phyloP scores from a whole-genome alignment of 2,797 vertebrate genomes.

The Anguilla pacifica region DNA sequence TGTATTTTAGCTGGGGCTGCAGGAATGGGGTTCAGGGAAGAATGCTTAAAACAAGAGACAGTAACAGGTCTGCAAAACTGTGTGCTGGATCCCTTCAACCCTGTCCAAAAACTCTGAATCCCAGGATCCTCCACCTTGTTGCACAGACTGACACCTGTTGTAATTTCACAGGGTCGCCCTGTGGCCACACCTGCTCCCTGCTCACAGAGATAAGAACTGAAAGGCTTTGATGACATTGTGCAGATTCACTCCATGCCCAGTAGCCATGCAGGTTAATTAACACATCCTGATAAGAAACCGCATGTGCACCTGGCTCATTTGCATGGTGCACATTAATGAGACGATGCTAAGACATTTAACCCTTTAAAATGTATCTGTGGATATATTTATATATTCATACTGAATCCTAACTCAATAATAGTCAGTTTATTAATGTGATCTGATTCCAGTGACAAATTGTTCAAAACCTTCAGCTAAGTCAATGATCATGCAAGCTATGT shows the following conservation, averaged over 20 bases:
- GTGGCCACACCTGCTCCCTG: background rate
- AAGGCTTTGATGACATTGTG: background rate
- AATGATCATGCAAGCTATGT: background rate
- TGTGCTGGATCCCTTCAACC: background rate
- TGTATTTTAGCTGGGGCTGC: background rate
- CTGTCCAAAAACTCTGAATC: background rate
- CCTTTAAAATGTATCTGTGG: background rate
- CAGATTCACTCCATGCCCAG: background rate
- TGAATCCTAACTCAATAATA: background rate
- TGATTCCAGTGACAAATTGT: background rate
- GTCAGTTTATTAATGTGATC: background rate
- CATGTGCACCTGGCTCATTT: slow-evolving; percentile 9
- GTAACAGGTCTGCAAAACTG: background rate
- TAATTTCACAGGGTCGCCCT: slow-evolving; percentile 37
- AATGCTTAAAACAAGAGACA: background rate
- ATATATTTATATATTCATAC: background rate
- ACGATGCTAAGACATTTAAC: background rate
- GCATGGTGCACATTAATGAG: background rate
- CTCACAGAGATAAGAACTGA: slow-evolving; percentile 40
- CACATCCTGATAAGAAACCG: background rate
- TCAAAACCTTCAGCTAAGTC: background rate
- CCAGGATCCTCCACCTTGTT: slow-evolving; percentile 44
- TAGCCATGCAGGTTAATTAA: slow-evolving; percentile 16
- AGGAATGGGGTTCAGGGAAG: background rate
- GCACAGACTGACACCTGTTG: slow-evolving; percentile 54